These are phyloP conservation scores for Gobio occitaniae DNA, from an alignment of 2,797 vertebrate species.

Conservation along the genomic window DNA sequence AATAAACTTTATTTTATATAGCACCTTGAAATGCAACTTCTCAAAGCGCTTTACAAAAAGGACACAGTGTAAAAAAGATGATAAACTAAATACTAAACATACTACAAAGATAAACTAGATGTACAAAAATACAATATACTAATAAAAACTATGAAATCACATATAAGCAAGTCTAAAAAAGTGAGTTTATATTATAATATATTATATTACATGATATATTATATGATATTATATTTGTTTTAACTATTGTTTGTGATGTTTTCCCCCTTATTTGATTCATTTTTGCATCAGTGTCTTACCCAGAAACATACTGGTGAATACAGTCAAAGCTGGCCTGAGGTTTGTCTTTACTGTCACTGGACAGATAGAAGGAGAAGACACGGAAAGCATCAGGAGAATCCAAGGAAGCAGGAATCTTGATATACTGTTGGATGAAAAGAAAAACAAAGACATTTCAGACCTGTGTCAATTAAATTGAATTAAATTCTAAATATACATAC, in stretches of 20 bases:
- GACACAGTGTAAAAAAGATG: too few species aligned
- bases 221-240: too few species aligned
- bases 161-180: too few species aligned
- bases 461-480: background rate
- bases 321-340: constrained; percentile 87
- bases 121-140: too few species aligned
- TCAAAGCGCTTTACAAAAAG: too few species aligned
- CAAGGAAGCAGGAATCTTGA: constrained; percentile 81
- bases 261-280: background rate
- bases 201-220: too few species aligned
- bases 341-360: constrained; percentile 85
- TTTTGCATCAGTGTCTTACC: constrained; percentile 74
- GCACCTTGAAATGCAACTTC: too few species aligned
- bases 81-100: too few species aligned
- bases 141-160: too few species aligned
- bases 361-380: constrained; percentile 88
- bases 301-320: constrained; percentile 79
- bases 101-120: too few species aligned
- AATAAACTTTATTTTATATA: too few species aligned
- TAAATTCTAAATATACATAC: background rate
- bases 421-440: constrained; percentile 70
- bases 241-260: background rate
- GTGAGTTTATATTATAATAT: too few species aligned
- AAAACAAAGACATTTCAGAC: constrained; percentile 22
- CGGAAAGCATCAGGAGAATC: constrained; percentile 73